Evolutionary conservation across 2,888 invertebrate species (phyloP).

Genomic region (Xestia rhomboidea): DNA sequence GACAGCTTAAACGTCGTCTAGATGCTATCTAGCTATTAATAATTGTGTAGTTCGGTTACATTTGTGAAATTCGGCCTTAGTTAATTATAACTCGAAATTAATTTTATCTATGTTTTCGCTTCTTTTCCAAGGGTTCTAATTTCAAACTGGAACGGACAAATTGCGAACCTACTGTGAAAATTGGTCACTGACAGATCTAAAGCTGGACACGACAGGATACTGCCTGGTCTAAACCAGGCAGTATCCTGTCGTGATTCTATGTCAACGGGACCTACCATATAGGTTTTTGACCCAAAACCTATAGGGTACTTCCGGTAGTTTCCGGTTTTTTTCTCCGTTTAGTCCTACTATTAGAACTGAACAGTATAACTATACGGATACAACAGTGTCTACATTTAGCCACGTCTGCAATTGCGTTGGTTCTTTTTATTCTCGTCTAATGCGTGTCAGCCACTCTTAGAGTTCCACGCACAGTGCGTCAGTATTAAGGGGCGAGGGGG

Average conservation of each 20-base stretch:
- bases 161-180: no score
- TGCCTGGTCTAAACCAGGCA: background rate
- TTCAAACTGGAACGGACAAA: background rate
- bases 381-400: no score
- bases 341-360: no score
- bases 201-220: no score
- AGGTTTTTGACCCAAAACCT: no score
- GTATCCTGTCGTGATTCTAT: no score
- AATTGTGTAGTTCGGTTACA: background rate
- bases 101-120: background rate
- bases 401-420: background rate
- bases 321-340: no score
- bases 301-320: no score
- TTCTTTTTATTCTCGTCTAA: background rate
- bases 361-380: no score
- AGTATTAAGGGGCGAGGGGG: constrained; percentile 86
- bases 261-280: no score
- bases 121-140: background rate
- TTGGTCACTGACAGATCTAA: background rate
- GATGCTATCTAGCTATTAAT: no score
- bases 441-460: constrained; percentile 48
- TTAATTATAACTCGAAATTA: background rate
- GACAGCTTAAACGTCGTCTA: background rate
- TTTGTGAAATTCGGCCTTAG: background rate
- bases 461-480: constrained; percentile 68